A percentile compares a stretch with the other conserved stretches of the same genome.
Evolutionary conservation across 37 sponge, comb jelly and placozoan genomes (phyloP).

Genomic region (Haliclona indistincta): DNA sequence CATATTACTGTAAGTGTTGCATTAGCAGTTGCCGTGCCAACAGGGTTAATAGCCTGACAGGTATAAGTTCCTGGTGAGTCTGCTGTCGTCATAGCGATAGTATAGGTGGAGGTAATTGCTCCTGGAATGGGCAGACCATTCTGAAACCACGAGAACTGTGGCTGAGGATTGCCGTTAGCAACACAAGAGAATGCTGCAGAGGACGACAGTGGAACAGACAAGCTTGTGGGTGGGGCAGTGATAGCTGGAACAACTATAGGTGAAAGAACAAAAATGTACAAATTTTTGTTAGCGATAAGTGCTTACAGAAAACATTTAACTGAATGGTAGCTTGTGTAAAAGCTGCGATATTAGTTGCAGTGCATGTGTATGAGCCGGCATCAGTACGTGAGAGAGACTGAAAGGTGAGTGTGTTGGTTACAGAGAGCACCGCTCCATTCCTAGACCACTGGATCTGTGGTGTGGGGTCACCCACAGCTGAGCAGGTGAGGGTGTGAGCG

Average conservation of each 20-base stretch:
- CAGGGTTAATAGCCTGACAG: constrained; percentile 57
- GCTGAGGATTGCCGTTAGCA: constrained; percentile 53
- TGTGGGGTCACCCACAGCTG: constrained; percentile 38
- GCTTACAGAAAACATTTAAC: constrained; percentile 53
- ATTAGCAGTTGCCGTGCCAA: constrained; percentile 32
- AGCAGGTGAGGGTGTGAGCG: constrained; percentile 30
- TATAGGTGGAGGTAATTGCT: constrained; percentile 4
- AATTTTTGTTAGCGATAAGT: not conserved
- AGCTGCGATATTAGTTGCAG: constrained; percentile 35
- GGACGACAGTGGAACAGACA: constrained; percentile 12
- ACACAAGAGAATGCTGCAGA: constrained; percentile 24
- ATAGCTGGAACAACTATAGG: constrained; percentile 49
- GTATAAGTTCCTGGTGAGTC: constrained; percentile 43
- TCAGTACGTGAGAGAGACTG: constrained; percentile 12
- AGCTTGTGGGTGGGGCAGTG: constrained; percentile 1
- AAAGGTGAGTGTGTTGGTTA: constrained; percentile 10
- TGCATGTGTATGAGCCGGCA: constrained; percentile 48
- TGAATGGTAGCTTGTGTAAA: not conserved
- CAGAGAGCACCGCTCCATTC: not conserved
- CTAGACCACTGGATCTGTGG: constrained; percentile 33
- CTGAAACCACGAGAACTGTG: constrained; percentile 34
- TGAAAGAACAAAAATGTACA: not conserved
- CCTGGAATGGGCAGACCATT: constrained; percentile 22
- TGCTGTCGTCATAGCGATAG: constrained; percentile 30
- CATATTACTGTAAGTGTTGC: constrained; percentile 53